phyloP scores from a whole-genome alignment of 2,797 vertebrate species.

The Catamblyrhynchus diadema region DNA sequence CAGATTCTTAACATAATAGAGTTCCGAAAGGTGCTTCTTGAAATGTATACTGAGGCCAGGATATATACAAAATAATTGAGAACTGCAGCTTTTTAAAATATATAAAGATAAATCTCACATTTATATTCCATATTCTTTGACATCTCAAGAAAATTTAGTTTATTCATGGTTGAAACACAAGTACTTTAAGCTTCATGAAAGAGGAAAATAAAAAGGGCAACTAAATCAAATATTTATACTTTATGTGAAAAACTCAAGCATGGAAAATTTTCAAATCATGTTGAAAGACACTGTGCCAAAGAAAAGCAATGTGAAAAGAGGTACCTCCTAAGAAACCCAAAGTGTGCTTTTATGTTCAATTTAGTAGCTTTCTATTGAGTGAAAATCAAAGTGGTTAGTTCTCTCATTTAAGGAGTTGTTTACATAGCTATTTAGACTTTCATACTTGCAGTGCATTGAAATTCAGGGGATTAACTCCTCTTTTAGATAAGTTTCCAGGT shows the following conservation, averaged over 20 bases:
- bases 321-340: constrained; percentile 26
- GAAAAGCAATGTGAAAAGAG: neutral
- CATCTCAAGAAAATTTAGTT: neutral
- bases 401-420: constrained; percentile 27
- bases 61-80: neutral
- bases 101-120: neutral
- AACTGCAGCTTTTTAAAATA: neutral
- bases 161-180: neutral
- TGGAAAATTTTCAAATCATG: neutral
- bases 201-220: neutral
- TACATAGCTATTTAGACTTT: constrained; percentile 21
- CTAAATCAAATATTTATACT: neutral
- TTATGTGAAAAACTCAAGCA: neutral
- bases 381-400: constrained; percentile 59
- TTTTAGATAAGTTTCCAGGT: neutral
- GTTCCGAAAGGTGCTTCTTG: neutral
- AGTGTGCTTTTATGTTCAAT: constrained; percentile 25
- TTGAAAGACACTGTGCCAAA: neutral
- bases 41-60: neutral
- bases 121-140: neutral
- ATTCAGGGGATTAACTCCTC: neutral
- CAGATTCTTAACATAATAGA: neutral
- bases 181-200: neutral
- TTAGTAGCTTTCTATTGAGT: constrained; percentile 1
- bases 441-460: neutral